These are phyloP conservation scores for Australoheros facetus DNA, from an alignment of 2,797 vertebrate genomes.

Conservation along the genomic window DNA sequence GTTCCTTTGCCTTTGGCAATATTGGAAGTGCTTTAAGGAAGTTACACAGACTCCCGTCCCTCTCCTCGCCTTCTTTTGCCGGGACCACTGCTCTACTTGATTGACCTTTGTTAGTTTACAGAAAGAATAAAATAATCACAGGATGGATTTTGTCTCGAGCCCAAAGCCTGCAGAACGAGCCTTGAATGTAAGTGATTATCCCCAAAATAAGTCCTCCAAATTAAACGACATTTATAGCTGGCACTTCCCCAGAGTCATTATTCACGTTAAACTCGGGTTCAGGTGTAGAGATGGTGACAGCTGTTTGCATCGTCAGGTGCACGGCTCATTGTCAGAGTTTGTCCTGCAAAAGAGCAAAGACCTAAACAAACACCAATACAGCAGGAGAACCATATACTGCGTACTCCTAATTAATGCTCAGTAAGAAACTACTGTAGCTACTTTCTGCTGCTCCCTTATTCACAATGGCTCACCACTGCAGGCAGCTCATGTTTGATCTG, in stretches of 20 bases:
- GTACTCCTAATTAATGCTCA: not conserved
- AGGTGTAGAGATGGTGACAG: not conserved
- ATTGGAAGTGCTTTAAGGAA: constrained; percentile 16
- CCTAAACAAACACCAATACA: not conserved
- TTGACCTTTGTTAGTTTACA: constrained; percentile 53
- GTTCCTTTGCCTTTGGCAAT: constrained; percentile 2
- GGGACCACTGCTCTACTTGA: constrained; percentile 23
- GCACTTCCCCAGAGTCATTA: not conserved
- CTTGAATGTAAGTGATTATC: not conserved
- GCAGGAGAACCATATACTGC: too few relatives aligned
- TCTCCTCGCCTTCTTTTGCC: constrained; percentile 21
- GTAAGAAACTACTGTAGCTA: not conserved
- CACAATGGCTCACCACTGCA: too few relatives aligned
- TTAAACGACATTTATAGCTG: not conserved
- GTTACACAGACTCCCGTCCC: not conserved
- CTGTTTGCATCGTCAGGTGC: not conserved
- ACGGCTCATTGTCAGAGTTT: not conserved
- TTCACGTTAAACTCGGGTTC: not conserved
- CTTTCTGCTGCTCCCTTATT: too few relatives aligned
- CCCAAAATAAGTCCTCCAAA: not conserved
- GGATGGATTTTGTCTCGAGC: constrained; percentile 38
- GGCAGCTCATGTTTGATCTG: too few relatives aligned
- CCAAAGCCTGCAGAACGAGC: not conserved
- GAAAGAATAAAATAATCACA: constrained; percentile 35
- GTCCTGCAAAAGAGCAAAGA: not conserved